These are phyloP conservation scores for Drosophila arizonae DNA, from an alignment of 1,140 invertebrate species.

Conservation along the genomic window DNA sequence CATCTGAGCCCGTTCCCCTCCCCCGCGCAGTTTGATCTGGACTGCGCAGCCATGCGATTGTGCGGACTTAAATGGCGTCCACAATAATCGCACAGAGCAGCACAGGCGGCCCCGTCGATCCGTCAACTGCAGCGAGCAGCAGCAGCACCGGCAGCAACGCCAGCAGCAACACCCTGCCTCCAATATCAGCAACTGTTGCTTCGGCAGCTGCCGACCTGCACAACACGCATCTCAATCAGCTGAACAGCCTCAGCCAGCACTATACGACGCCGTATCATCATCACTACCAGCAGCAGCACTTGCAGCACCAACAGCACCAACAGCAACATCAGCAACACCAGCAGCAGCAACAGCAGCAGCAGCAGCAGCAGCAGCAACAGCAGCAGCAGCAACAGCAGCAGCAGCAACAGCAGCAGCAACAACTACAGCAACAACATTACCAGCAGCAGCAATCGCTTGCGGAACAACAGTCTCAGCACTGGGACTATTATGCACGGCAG, in stretches of 20 bases:
- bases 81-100: constrained; percentile 80
- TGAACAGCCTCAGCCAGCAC: constrained; percentile 77
- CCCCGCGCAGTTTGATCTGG: constrained; percentile 34
- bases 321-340: constrained; percentile 41
- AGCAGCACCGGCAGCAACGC: constrained; percentile 30
- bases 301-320: constrained; percentile 37
- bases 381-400: constrained; percentile 55
- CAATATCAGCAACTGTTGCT: constrained; percentile 40
- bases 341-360: constrained; percentile 41
- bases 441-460: constrained; percentile 39
- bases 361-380: constrained; percentile 57
- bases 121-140: constrained; percentile 45
- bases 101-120: constrained; percentile 68
- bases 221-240: constrained; percentile 75
- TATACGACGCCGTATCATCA: constrained; percentile 66
- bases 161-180: constrained; percentile 40
- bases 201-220: constrained; percentile 57
- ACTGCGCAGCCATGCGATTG: constrained; percentile 77
- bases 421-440: constrained; percentile 47
- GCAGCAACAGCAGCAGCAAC: constrained; percentile 57
- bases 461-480: constrained; percentile 67
- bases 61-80: constrained; percentile 80
- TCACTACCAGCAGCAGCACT: constrained; percentile 37
- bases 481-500: constrained; percentile 81
- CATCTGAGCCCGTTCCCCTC: neutral